Percentiles rank a stretch among this genome's conserved stretches.
These are phyloP conservation scores for Paedocypris sp. DNA, from an alignment of 2,113 vertebrate species.

Conservation along the genomic window DNA sequence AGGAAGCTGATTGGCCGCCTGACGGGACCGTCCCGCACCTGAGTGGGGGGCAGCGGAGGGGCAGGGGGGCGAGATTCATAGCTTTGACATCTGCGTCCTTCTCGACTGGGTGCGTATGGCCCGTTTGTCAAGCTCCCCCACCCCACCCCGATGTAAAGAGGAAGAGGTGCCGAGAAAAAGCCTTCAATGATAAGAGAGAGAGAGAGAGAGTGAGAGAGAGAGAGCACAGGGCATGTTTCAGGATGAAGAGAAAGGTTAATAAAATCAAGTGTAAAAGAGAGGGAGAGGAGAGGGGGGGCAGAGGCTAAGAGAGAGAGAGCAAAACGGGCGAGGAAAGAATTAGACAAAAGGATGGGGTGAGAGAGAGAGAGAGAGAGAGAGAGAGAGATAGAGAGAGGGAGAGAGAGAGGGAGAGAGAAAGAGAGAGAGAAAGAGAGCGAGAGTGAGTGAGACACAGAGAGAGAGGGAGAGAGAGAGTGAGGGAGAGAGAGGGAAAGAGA, in stretches of 20 bases:
- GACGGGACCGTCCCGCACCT: conserved; percentile 27
- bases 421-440: conserved; percentile 33
- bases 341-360: no score
- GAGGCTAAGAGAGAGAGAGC: conserved; percentile 34
- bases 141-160: conserved; percentile 34
- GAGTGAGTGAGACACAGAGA: conserved; percentile 11
- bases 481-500: neutral
- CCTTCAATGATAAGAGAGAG: conserved; percentile 50
- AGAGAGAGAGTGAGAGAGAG: conserved; percentile 42
- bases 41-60: conserved; percentile 14
- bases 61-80: conserved; percentile 67
- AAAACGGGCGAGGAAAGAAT: no score
- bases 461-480: neutral
- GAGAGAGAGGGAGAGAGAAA: conserved; percentile 38
- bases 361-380: neutral
- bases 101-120: conserved; percentile 78
- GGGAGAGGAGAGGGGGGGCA: conserved; percentile 26
- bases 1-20: conserved; percentile 67
- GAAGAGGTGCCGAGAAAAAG: conserved; percentile 42
- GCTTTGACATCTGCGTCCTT: conserved; percentile 97
- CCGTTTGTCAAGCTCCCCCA: conserved; percentile 70
- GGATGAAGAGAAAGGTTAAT: conserved; percentile 4
- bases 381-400: no score
- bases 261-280: neutral
- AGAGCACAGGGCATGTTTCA: neutral